Conservation (phyloP, 1,140 invertebrate species). For the Camponotus floridanus region DNA sequence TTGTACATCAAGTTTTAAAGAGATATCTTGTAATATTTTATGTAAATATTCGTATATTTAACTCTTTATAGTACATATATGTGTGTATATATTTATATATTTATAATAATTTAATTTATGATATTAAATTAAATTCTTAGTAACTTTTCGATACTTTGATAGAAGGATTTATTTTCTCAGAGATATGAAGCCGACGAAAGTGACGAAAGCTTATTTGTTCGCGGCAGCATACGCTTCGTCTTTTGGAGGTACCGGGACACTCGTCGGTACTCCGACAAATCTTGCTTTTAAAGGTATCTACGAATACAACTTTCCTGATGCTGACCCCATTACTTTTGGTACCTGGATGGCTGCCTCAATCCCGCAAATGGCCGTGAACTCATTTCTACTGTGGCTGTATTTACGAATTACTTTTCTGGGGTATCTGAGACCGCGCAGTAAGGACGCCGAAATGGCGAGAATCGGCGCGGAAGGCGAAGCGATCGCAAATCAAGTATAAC, state of each 20-base stretch:
- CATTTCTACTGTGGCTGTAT: constrained; percentile 90
- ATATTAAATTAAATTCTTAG: too few relatives aligned
- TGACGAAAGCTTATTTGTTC: constrained; percentile 91
- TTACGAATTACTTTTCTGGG: constrained; percentile 92
- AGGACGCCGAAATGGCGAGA: constrained; percentile 87
- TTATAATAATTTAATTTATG: too few relatives aligned
- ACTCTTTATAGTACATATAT: too few relatives aligned
- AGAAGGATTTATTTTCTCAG: neutral
- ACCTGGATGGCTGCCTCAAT: constrained; percentile 90
- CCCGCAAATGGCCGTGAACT: constrained; percentile 91
- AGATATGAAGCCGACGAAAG: constrained; percentile 87
- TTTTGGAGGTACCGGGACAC: constrained; percentile 93
- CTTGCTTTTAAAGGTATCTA: constrained; percentile 93
- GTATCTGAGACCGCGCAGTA: constrained; percentile 88
- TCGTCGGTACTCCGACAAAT: constrained; percentile 96
- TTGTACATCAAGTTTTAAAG: too few relatives aligned
- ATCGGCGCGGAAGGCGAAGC: constrained; percentile 86
- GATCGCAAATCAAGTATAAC: constrained; percentile 87
- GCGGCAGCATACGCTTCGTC: constrained; percentile 93
- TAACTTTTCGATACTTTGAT: too few relatives aligned
- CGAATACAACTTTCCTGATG: constrained; percentile 86
- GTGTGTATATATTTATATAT: too few relatives aligned
- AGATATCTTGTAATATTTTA: too few relatives aligned
- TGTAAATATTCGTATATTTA: too few relatives aligned
- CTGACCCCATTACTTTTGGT: constrained; percentile 89